These are phyloP conservation scores for Sander vitreus DNA, from an alignment of 2,113 vertebrate species.

Conservation along the genomic window DNA sequence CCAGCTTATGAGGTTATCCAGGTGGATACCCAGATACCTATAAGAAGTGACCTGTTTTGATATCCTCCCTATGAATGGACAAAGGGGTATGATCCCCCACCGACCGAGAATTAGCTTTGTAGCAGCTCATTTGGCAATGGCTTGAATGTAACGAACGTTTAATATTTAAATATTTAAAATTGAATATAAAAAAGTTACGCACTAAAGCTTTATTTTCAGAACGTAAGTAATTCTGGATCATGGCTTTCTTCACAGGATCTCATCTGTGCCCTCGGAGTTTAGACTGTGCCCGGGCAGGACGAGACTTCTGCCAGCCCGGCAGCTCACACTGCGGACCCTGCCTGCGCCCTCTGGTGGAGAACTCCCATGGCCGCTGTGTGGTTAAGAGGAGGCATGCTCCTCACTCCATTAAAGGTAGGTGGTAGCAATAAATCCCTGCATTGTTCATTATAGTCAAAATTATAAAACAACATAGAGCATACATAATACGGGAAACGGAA, in stretches of 20 bases:
- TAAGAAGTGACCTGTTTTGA: too few species aligned
- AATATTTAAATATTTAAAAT: too few species aligned
- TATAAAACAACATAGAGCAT: neutral
- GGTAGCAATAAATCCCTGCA: neutral
- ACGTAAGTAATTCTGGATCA: neutral
- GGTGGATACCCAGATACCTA: too few species aligned
- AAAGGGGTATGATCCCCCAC: too few species aligned
- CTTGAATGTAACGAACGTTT: too few species aligned
- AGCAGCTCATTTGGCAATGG: too few species aligned
- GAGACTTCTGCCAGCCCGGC: slow-evolving; percentile 85
- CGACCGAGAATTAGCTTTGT: too few species aligned
- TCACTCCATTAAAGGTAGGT: slow-evolving; percentile 52
- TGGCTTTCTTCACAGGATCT: slow-evolving; percentile 67
- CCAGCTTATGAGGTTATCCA: too few species aligned
- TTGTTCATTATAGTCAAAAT: neutral
- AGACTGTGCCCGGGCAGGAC: slow-evolving; percentile 88
- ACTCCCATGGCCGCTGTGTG: slow-evolving; percentile 82
- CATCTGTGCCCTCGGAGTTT: slow-evolving; percentile 87
- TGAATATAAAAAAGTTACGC: too few species aligned
- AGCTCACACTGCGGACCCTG: slow-evolving; percentile 88
- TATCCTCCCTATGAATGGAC: too few species aligned
- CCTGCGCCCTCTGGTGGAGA: slow-evolving; percentile 86
- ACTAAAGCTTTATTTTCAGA: neutral
- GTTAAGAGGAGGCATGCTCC: slow-evolving; percentile 65
- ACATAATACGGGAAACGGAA: neutral